These are phyloP conservation scores for Drosophila paranaensis DNA, from an alignment of 2,888 invertebrate genomes.

Conservation along the genomic window DNA sequence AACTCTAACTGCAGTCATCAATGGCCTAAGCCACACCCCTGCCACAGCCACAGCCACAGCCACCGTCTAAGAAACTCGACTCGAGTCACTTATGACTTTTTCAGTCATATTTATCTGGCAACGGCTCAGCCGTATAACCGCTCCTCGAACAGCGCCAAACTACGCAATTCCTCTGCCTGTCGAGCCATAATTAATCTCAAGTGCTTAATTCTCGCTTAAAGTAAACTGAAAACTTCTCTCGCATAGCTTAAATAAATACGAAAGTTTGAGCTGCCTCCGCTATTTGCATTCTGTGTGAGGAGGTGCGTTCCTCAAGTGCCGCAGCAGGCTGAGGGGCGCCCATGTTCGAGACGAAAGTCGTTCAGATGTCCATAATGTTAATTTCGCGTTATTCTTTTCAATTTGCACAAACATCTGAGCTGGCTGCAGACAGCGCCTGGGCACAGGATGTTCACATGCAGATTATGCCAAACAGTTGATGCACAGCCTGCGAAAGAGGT, in stretches of 20 bases:
- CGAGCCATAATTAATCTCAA: slow-evolving; percentile 2
- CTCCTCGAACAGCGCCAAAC: neutral
- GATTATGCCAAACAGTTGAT: slow-evolving; percentile 35
- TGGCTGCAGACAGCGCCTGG: neutral
- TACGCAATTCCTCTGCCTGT: neutral
- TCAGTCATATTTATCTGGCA: neutral
- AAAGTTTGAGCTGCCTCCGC: neutral
- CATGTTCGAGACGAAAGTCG: neutral
- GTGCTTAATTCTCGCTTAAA: neutral
- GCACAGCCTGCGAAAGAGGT: slow-evolving; percentile 5
- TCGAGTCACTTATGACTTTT: neutral
- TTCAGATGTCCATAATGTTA: slow-evolving; percentile 37
- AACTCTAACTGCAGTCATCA: too few species aligned
- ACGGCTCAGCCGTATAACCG: neutral
- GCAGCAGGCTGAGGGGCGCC: neutral
- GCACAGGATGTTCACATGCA: slow-evolving; percentile 26
- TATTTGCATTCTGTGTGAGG: neutral
- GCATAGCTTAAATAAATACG: neutral
- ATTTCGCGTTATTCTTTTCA: slow-evolving; percentile 52
- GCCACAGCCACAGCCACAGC: too few species aligned
- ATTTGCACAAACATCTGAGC: slow-evolving; percentile 45
- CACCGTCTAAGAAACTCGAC: too few species aligned
- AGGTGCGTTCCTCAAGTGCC: neutral
- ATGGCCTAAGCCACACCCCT: neutral
- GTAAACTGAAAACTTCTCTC: neutral